Base-by-base conservation (phyloP, 2,888 invertebrate species). In the Brachynemurus nebulosus region DNA sequence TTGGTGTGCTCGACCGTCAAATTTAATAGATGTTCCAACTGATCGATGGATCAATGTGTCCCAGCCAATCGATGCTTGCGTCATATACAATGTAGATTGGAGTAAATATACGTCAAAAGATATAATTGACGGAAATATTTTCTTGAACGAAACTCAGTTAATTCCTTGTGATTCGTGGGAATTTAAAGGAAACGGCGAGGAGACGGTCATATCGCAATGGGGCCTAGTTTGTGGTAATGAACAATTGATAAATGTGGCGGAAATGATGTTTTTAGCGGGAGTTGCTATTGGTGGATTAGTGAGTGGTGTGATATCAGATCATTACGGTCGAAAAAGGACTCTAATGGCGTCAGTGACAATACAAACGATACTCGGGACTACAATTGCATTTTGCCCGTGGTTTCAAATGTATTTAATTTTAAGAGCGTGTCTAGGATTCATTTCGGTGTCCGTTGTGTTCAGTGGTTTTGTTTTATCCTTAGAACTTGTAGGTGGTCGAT, bases 401-500 rank as follows among this genome's bases (percentile, higher is more conserved):
- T 82, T 78, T 62, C 67, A 77, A 51, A 68, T 82, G 49, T 86
- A 84, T 62, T 69, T 82, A 37, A 63, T 76, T 1, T 69, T 86
- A 35, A 68, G 86, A 36, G 75, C 80, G 3, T 56, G 80, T 3
- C 71, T 84, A 59, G 86, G 86, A 1, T 74, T 80, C 52, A 79
- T 82, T 11, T 83, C 81, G 1, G 83, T 85, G n/a, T 83, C 85
- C 14, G 79, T 86, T 39, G 86, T 86, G 18, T 83, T 85, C 60
- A 79, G 84, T 30, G 83, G 81, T 19, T 82, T 86, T 54, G 85
- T 86, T 5, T 66, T 86, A 25, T 77, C 82, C 27, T 81, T 85
- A 53, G 86, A 86, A 60, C 66, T 83, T 44, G 83, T 85, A 3
- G 83, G 82, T 14, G 83, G 84, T 2, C 77, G 80, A 53, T 84